A percentile compares a stretch with the other conserved stretches of the same genome.
Conservation (phyloP, 1,140 invertebrate species). For the Caenorhabditis tropicalis region DNA sequence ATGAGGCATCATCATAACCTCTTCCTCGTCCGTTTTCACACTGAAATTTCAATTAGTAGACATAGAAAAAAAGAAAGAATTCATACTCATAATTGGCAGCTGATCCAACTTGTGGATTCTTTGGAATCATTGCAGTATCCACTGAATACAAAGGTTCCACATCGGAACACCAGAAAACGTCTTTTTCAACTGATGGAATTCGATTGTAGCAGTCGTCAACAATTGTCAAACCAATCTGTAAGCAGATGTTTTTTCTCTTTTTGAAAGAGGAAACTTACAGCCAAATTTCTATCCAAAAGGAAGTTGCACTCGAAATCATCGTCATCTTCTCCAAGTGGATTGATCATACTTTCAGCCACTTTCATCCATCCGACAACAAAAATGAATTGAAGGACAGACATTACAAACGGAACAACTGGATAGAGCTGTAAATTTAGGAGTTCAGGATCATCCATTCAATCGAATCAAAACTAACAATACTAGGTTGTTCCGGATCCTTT, state of each 20-base stretch:
- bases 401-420: conserved; percentile 50
- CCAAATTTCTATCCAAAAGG: conserved; percentile 76
- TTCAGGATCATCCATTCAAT: neutral
- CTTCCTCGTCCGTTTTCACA: neutral
- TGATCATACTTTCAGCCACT: conserved; percentile 59
- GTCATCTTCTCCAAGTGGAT: conserved; percentile 63
- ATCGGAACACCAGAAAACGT: conserved; percentile 28
- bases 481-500: conserved; percentile 38
- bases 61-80: neutral
- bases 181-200: conserved; percentile 10
- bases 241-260: neutral
- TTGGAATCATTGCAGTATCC: conserved; percentile 34
- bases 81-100: conserved; percentile 47
- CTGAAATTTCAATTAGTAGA: neutral
- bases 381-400: conserved; percentile 52
- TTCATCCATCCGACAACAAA: conserved; percentile 55
- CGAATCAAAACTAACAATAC: neutral
- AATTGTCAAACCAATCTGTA: conserved; percentile 31
- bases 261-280: neutral
- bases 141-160: conserved; percentile 41
- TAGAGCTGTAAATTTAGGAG: conserved; percentile 36
- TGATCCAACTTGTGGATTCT: conserved; percentile 52
- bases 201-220: conserved; percentile 48
- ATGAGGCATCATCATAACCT: conserved; percentile 54
- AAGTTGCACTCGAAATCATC: conserved; percentile 63